phyloP scores from a whole-genome alignment of 2,888 invertebrate species.

The Didymodactylos carnosus region DNA sequence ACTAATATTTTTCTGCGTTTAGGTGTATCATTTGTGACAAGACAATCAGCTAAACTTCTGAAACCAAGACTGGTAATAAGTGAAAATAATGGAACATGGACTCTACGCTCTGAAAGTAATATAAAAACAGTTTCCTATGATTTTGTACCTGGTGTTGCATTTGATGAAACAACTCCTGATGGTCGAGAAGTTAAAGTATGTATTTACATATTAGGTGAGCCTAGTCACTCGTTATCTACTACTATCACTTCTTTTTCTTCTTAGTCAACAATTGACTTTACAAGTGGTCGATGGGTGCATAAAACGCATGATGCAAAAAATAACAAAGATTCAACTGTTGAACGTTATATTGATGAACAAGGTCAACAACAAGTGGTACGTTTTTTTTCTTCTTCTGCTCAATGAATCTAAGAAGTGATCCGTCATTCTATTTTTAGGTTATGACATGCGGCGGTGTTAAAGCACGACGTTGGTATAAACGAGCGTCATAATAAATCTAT shows the following conservation, averaged over 20 bases:
- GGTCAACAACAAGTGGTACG: not conserved
- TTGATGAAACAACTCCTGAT: slow-evolving; percentile 21
- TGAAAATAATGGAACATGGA: slow-evolving; percentile 52
- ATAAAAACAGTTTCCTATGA: slow-evolving; percentile 23
- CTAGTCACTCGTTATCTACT: too few species aligned
- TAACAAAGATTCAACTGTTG: not conserved
- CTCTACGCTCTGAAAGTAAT: slow-evolving; percentile 41
- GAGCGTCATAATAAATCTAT: too few species aligned
- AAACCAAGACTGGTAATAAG: slow-evolving; percentile 61
- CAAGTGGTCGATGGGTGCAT: slow-evolving; percentile 8
- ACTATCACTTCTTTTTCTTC: not conserved
- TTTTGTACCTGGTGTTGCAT: slow-evolving; percentile 24
- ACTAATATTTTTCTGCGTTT: too few species aligned
- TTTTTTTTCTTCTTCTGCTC: not conserved
- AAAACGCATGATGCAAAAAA: slow-evolving; percentile 5
- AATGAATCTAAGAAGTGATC: not conserved
- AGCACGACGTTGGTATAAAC: not conserved
- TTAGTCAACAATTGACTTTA: not conserved
- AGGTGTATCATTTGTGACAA: slow-evolving; percentile 66
- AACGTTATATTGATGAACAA: not conserved
- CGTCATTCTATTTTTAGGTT: not conserved
- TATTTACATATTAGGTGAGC: too few species aligned
- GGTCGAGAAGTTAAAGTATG: slow-evolving; percentile 10
- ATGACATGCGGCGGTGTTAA: not conserved
- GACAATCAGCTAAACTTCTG: slow-evolving; percentile 63